Evolutionary conservation across 2,888 invertebrate species (phyloP), one percentile per base, ranked within the genome.

Genomic region (Torymus aiolomorphi): DNA sequence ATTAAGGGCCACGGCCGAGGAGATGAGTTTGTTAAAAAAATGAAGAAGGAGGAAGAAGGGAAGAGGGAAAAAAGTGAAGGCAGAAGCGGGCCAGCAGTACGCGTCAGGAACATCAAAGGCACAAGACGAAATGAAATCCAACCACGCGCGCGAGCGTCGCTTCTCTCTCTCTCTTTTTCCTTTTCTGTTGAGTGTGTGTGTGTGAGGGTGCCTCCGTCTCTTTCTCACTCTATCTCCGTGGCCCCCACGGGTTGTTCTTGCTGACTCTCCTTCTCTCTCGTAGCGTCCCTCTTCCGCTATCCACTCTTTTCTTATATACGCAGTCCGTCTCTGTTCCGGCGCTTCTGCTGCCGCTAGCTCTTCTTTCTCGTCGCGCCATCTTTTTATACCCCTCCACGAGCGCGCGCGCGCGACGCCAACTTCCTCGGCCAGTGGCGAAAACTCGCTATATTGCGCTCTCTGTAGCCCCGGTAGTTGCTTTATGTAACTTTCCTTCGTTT

Each of bases 91-190:
- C 88, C 89, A 90, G 87, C 87, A 88, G 88, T 88, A 90, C 91
- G 91, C 91, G 89, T 90, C 90, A 90, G 87, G 86, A 87, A 91
- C 91, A 90, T 91, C 91, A 91, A 91, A 91, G 91, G 85, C 88
- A 88, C 88, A 89, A 89, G 89, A 88, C 90, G 89, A 91, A 90
- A 91, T 91, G 90, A 91, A 91, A 91, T 90, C 90, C 90, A 88
- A 89, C 89, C 88, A 87, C 87, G 84, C 85, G 52, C 51, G 8
- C 31, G 31, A 31, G 31, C 8, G 31, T 3, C 31, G 31, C 8
- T 31, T 76, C 76, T 81, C 63, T 62, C 16, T 61, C 57, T 62
- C 63, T 74, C 51, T 65, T 77, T 69, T 42, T 69, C 73, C 20
- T 20, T 20, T 20, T 20, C 20, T 20, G 20, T 20, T 20, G 20